Percentiles rank a stretch among this genome's conserved stretches.
phyloP scores from a whole-genome alignment of 2,113 vertebrate genomes.

The Notiomystis cincta region DNA sequence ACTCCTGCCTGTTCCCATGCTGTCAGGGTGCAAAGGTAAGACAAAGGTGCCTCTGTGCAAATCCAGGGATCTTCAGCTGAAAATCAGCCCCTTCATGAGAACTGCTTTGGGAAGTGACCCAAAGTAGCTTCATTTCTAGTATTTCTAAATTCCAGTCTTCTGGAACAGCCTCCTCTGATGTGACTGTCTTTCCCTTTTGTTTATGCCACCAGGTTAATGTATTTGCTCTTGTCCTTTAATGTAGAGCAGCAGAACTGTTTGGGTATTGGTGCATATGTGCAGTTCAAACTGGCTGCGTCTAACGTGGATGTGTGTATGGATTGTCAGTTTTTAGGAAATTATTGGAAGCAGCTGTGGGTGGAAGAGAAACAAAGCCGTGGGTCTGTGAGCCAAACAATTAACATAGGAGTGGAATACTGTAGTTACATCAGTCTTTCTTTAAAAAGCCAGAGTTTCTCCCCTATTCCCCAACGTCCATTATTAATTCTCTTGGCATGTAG shows the following conservation, averaged over 20 bases:
- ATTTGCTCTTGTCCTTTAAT: not conserved
- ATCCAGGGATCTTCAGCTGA: not conserved
- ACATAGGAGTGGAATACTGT: slow-evolving; percentile 51
- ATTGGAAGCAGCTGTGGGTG: slow-evolving; percentile 64
- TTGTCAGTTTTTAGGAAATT: slow-evolving; percentile 42
- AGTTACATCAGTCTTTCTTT: slow-evolving; percentile 69
- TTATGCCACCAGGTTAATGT: not conserved
- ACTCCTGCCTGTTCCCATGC: accelerated
- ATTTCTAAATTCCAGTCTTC: not conserved
- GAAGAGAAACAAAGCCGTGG: slow-evolving; percentile 60
- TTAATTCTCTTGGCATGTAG: slow-evolving; percentile 78
- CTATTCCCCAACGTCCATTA: slow-evolving; percentile 67
- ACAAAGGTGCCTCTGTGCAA: not conserved
- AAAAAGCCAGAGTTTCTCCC: slow-evolving; percentile 66
- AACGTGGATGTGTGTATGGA: not conserved
- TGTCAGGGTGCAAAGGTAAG: not conserved
- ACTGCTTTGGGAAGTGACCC: not conserved
- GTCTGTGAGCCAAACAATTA: slow-evolving; percentile 65
- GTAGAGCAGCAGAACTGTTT: not conserved
- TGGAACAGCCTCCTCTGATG: not conserved
- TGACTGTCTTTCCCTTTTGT: not conserved
- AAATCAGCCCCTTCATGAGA: not conserved
- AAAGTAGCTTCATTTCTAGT: not conserved
- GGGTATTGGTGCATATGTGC: not conserved
- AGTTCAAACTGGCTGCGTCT: not conserved